Base-by-base conservation (phyloP, 2,113 vertebrate species). In the Athene noctua region DNA sequence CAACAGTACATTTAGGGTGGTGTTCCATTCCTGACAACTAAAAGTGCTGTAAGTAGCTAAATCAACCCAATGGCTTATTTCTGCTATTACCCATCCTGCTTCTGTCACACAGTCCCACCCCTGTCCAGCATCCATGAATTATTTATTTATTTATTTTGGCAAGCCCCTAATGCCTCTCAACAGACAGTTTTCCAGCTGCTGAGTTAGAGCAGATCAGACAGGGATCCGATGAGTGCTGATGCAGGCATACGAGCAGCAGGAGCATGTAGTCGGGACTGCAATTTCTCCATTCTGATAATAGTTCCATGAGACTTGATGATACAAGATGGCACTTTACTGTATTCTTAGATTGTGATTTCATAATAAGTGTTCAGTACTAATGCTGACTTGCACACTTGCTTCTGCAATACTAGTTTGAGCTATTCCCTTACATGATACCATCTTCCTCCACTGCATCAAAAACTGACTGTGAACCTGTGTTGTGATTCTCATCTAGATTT, bases 211-310 rank as follows among this genome's bases (percentile, higher is more conserved):
- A 78, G 12, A 55, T 19, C 40, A 80, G 51, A 38, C 2, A 58
- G 11, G 3, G 7, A 13, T 66, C 17, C 1, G 3, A 10, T 12
- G 20, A 80, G 10, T 27, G 42, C 51, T 25, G 38, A 78, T 55
- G n/a, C 25, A 92, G 86, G 58, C 32, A n/a, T 19, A 46, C 0
- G 2, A 78, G 42, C 42, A 59, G 46, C 9, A 73, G 8, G 22
- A 88, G 11, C 36, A 63, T 0, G 2, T 3, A 80, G 42, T 25
- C 36, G 68, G 27, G 57, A 74, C 0, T 38, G 25, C 0, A 10
- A 73, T 66, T 46, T 70, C 51, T 74, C 46, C 16, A 30, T 80
- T 70, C 34, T 54, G 11, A 13, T 77, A 80, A 73, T 4, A 83
- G 32, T 42, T 83, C 36, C 0, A 2, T 6, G 8, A 78, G 25